Evolutionary conservation across 2,113 vertebrate genomes (phyloP), one percentile per base, ranked within the genome.

Genomic region (Leptocoma aspasia): DNA sequence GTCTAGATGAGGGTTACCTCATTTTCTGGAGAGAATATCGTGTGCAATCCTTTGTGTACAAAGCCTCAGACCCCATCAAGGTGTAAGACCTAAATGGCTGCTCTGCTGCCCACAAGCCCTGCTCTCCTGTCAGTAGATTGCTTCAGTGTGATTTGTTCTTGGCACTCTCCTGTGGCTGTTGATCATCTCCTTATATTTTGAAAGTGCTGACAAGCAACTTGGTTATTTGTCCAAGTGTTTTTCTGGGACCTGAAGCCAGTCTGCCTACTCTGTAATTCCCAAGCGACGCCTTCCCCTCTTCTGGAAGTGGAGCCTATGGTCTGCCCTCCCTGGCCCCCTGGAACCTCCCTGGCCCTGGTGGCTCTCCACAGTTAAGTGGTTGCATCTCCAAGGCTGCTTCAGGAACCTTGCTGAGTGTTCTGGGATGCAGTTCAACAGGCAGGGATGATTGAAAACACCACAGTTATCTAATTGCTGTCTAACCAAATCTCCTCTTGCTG

Each of bases 121-220:
- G 54, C 72, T 95, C 52, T 90, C 64, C 75, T 93, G 79, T 95
- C 95, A 92, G 71, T 94, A 88, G 63, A 85, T 88, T 88, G 71
- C 68, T 90, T 92, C 71, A 82, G 88, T 69, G 75, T 86, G 79
- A 86, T 93, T 96, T 95, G 95, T 95, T 97, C 94, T 96, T 94
- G 94, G 94, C 88, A 69, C 75, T 80, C 95, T 83, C 82, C 82
- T 92, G 71, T 80, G 82, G 79, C 60, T 88, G 94, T 83, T 96
- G 94, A 86, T 92, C 86, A 96, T 90, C 92, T 95, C 88, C 94
- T 95, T 96, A 92, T 88, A 94, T 92, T 92, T 90, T 93, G 35
- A 86, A 93, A 94, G 94, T 94, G 96, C 92, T 95, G 96, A 96
- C 95, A 95, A 95, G 88, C 20, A 92, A 71, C 88, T 87, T 77